Evolutionary conservation across 2,888 invertebrate genomes (phyloP).

Genomic region (Tenthredo distinguenda): DNA sequence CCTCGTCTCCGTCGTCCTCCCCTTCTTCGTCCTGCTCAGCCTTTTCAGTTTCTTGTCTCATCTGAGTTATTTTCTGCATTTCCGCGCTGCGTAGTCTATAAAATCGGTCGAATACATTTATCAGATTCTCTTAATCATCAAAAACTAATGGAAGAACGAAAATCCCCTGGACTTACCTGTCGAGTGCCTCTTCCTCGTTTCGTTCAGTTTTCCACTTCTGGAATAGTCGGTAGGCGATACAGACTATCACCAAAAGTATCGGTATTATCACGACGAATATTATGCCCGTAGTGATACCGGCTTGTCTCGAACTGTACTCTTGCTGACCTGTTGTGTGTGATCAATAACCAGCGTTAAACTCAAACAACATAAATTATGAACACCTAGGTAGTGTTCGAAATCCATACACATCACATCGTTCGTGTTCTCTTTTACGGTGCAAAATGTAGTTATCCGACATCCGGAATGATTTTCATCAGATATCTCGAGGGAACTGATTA

Average conservation of each 20-base stretch:
- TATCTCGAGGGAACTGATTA: too few relatives aligned
- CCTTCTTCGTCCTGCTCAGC: not conserved
- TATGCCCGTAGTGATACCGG: conserved; percentile 89
- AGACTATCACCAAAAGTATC: conserved; percentile 85
- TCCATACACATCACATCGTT: not conserved
- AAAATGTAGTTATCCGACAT: conserved; percentile 32
- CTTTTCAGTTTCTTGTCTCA: conserved; percentile 65
- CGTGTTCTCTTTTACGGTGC: not conserved
- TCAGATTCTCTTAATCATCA: not conserved
- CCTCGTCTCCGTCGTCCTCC: conserved; percentile 15
- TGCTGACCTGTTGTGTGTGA: conserved; percentile 83
- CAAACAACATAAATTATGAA: conserved; percentile 11
- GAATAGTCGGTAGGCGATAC: conserved; percentile 83
- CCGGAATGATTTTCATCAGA: too few relatives aligned
- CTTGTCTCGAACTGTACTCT: conserved; percentile 88
- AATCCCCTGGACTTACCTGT: conserved; percentile 66
- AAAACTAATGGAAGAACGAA: not conserved
- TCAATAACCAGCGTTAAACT: not conserved
- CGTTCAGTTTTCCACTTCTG: conserved; percentile 80
- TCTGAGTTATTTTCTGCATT: conserved; percentile 68
- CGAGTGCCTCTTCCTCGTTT: conserved; percentile 78
- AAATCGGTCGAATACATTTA: not conserved
- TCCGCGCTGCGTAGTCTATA: conserved; percentile 66
- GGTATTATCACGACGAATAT: conserved; percentile 89
- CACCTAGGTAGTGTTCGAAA: not conserved